Evolutionary conservation across 2,888 invertebrate species (phyloP), one percentile per base, ranked within the genome.

Genomic region (Lycaena phlaeas): DNA sequence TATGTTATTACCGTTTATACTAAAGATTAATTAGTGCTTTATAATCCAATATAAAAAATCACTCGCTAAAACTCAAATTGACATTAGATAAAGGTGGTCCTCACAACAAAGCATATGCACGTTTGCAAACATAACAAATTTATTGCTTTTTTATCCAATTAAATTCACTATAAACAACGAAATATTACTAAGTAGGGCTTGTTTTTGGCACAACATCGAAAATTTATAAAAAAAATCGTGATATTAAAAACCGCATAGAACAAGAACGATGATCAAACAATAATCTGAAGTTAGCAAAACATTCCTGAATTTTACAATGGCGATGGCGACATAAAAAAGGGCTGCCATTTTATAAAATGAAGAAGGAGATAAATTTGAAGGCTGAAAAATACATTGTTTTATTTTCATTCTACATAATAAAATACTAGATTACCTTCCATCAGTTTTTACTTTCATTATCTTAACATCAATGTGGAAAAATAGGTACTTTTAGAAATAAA

Each of bases 91-190:
- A 75, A 82, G 81, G 81, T 79, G 81, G 78, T 78, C 74, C 82
- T 81, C 78, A 84, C 79, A 82, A 82, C 84, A 84, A 84, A 84
- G 82, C 84, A 77, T 78, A 81, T 72, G 79, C 75, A 78, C 76
- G 67, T 73, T 79, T 70, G 65, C 71, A 70, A 72, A 69, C 74
- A 68, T 66, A 64, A 64, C 62, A 56, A 54, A 56, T 52, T 51
- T 50, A 59, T 61, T 56, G 49, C 56, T 59, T 60, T 59, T 59
- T 57, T 62, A 62, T 49, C 58, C 55, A 55, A 62, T 61, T 57
- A 47, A 42, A 47, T 46, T 53, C 53, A 58, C 54, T 61, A 56
- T 48, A 49, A 61, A 62, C 54, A 50, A 53, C 54, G 48, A 54
- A 63, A 46, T 46, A 64, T 61, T 62, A 65, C 63, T 59, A 61